Percentiles rank a stretch among this genome's conserved stretches.
These are phyloP conservation scores for Camponotus pennsylvanicus DNA, from an alignment of 1,140 invertebrate species.

Conservation along the genomic window DNA sequence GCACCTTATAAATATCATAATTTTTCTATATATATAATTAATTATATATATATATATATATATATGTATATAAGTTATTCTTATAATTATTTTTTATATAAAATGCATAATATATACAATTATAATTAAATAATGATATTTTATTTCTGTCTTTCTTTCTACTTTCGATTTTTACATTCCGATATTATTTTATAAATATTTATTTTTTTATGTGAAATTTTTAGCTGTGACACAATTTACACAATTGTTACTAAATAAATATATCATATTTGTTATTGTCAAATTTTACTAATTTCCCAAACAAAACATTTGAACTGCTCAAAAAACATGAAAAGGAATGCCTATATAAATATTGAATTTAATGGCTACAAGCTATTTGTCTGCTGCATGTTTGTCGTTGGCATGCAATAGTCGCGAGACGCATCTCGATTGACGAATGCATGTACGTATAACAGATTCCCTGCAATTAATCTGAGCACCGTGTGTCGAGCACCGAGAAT, in stretches of 20 bases:
- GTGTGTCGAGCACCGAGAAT: slow-evolving; percentile 62
- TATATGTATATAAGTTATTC: too few species aligned
- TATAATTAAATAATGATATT: too few species aligned
- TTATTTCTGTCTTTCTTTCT: too few species aligned
- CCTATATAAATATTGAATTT: background rate
- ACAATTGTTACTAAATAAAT: background rate
- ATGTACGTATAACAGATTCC: slow-evolving; percentile 67
- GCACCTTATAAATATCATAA: too few species aligned
- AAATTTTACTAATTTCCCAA: background rate
- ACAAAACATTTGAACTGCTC: background rate
- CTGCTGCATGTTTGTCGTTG: background rate
- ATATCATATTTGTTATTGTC: background rate
- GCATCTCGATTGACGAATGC: slow-evolving; percentile 53
- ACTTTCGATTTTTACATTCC: background rate
- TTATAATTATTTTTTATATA: too few species aligned
- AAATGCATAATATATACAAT: too few species aligned
- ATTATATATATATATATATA: too few species aligned
- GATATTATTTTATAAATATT: background rate
- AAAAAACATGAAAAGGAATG: background rate
- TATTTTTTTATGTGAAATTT: background rate
- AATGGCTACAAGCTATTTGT: slow-evolving; percentile 29
- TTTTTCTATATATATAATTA: too few species aligned
- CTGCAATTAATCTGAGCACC: slow-evolving; percentile 70
- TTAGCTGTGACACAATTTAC: background rate
- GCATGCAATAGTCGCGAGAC: slow-evolving; percentile 45